Conservation (phyloP, 2,888 invertebrate genomes). For the Eilema griseolum region DNA sequence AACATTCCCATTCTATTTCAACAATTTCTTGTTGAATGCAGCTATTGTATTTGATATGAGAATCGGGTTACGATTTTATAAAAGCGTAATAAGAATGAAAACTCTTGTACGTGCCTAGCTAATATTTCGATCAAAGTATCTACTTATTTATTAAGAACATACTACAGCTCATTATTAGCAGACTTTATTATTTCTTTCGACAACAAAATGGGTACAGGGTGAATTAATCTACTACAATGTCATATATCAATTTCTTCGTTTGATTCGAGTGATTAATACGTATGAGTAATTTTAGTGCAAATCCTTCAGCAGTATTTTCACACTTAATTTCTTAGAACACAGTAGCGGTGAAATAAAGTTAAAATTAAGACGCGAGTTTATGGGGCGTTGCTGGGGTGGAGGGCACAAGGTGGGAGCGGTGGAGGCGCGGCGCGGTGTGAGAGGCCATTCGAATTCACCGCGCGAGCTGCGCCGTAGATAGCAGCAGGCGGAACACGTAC, state of each 20-base stretch:
- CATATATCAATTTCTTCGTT: background rate
- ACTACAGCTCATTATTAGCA: background rate
- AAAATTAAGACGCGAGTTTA: constrained; percentile 87
- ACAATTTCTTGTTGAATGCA: constrained; percentile 56
- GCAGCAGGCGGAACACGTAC: constrained; percentile 87
- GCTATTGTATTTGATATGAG: constrained; percentile 10
- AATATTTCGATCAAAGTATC: background rate
- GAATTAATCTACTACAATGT: background rate
- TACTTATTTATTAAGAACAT: background rate
- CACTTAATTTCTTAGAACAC: constrained; percentile 85
- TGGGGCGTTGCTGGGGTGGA: constrained; percentile 84
- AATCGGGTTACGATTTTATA: background rate
- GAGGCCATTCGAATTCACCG: constrained; percentile 85
- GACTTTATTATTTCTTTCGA: background rate
- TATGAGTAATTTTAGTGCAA: constrained; percentile 68
- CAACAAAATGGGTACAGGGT: constrained; percentile 9
- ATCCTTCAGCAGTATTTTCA: constrained; percentile 81
- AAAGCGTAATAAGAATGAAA: background rate
- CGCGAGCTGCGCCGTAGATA: constrained; percentile 85
- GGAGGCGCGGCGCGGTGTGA: constrained; percentile 66
- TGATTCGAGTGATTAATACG: constrained; percentile 41
- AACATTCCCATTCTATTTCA: constrained; percentile 73
- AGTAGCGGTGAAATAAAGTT: constrained; percentile 86
- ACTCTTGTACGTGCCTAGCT: background rate
- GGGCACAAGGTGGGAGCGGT: constrained; percentile 67